A percentile compares a stretch with the other conserved stretches of the same genome.
Evolutionary conservation across 2,797 vertebrate species (phyloP).

Genomic region (Eulemur coronatus): DNA sequence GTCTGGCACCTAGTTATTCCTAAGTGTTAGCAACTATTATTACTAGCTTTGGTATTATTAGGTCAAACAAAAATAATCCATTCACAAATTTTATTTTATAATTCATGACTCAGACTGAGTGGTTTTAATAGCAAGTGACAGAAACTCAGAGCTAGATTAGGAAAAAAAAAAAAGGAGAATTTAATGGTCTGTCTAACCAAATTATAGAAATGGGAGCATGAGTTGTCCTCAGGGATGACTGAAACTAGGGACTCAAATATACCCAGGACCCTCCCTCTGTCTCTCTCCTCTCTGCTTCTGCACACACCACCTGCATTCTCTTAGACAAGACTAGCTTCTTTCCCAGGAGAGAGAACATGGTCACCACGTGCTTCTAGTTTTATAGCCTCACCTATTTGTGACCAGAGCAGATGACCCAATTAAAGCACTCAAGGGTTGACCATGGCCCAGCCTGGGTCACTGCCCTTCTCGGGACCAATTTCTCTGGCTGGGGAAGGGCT

Average conservation of each 20-base stretch:
- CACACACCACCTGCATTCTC: not conserved
- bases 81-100: not conserved
- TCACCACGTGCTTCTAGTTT: not conserved
- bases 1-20: not conserved
- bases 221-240: not conserved
- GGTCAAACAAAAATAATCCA: not conserved
- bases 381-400: not conserved
- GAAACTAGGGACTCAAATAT: not conserved
- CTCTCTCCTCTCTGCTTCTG: not conserved
- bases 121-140: not conserved
- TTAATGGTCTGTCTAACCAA: not conserved
- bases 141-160: not conserved
- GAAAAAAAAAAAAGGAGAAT: not conserved
- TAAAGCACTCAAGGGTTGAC: not conserved
- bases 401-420: not conserved
- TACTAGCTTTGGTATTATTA: not conserved
- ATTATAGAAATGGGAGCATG: not conserved
- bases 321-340: not conserved
- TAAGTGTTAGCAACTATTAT: not conserved
- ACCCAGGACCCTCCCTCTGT: not conserved
- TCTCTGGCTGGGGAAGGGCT: not conserved
- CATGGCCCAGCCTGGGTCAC: not conserved
- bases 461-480: not conserved
- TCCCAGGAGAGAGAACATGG: not conserved
- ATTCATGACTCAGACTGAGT: not conserved